Evolutionary conservation across 2,888 invertebrate species (phyloP).

Genomic region (Torymus auratus): DNA sequence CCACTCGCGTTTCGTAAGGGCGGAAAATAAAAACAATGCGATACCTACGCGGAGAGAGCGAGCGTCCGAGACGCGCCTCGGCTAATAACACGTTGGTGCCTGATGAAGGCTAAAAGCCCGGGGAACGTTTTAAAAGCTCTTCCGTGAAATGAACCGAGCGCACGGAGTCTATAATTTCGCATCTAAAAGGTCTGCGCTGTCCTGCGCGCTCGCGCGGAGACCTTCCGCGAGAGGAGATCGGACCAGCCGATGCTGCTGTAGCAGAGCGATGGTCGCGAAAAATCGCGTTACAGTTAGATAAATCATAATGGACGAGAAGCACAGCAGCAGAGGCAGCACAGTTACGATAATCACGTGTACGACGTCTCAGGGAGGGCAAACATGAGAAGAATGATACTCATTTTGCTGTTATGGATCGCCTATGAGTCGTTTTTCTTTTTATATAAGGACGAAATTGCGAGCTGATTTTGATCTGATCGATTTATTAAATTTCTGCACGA

Average conservation of each 20-base stretch:
- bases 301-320: slow-evolving; percentile 36
- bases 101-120: slow-evolving; percentile 53
- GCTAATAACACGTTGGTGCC: slow-evolving; percentile 40
- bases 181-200: slow-evolving; percentile 36
- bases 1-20: too few species aligned
- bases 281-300: slow-evolving; percentile 51
- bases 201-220: background rate
- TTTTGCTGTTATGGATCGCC: too few species aligned
- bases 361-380: background rate
- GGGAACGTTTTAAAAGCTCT: slow-evolving; percentile 40
- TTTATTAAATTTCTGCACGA: too few species aligned
- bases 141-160: slow-evolving; percentile 43
- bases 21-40: too few species aligned
- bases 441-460: too few species aligned
- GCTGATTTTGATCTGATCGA: too few species aligned
- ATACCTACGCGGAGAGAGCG: too few species aligned
- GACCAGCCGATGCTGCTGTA: too few species aligned
- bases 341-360: slow-evolving; percentile 15
- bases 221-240: too few species aligned
- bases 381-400: too few species aligned
- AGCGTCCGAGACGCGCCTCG: background rate
- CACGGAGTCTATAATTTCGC: slow-evolving; percentile 42
- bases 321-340: slow-evolving; percentile 1
- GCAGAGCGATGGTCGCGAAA: slow-evolving; percentile 5
- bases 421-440: too few species aligned